Percentiles rank a stretch among this genome's conserved stretches.
Conservation (phyloP, 1,140 invertebrate species). For the Drosophila tristis region DNA sequence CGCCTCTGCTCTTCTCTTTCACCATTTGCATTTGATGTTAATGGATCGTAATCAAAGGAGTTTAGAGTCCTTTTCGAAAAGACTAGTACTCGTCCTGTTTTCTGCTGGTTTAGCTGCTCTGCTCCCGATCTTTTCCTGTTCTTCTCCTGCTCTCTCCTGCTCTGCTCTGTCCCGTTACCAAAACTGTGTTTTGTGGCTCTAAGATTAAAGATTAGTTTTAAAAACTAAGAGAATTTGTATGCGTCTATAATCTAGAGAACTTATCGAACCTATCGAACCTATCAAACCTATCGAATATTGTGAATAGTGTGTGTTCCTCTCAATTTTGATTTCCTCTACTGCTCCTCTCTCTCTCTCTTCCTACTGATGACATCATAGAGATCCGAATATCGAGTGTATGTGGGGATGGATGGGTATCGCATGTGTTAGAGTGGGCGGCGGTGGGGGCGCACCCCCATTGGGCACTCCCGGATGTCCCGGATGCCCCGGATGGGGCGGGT, state of each 20-base stretch:
- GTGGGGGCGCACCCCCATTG: constrained; percentile 59
- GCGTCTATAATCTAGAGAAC: constrained; percentile 49
- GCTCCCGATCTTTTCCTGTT: constrained; percentile 1
- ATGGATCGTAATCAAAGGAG: constrained; percentile 65
- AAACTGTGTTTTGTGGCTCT: constrained; percentile 59
- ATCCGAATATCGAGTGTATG: constrained; percentile 84
- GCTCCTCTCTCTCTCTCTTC: constrained; percentile 9
- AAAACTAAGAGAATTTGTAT: constrained; percentile 70
- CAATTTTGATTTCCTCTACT: constrained; percentile 15
- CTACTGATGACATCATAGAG: constrained; percentile 83
- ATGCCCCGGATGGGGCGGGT: constrained; percentile 55
- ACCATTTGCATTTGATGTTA: constrained; percentile 54
- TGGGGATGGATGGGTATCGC: constrained; percentile 83
- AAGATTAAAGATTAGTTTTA: constrained; percentile 46
- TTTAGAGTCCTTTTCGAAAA: constrained; percentile 84
- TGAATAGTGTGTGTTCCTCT: constrained; percentile 43
- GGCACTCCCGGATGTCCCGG: constrained; percentile 52
- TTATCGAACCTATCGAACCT: constrained; percentile 50
- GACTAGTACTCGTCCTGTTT: constrained; percentile 75
- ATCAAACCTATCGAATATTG: constrained; percentile 45
- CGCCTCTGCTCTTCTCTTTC: not conserved
- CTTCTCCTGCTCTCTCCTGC: constrained; percentile 17
- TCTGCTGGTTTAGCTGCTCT: not conserved
- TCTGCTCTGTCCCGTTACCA: constrained; percentile 41
- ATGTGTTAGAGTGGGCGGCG: constrained; percentile 73